Conservation (phyloP, 2,888 invertebrate species). For the Lymantria dispar region DNA sequence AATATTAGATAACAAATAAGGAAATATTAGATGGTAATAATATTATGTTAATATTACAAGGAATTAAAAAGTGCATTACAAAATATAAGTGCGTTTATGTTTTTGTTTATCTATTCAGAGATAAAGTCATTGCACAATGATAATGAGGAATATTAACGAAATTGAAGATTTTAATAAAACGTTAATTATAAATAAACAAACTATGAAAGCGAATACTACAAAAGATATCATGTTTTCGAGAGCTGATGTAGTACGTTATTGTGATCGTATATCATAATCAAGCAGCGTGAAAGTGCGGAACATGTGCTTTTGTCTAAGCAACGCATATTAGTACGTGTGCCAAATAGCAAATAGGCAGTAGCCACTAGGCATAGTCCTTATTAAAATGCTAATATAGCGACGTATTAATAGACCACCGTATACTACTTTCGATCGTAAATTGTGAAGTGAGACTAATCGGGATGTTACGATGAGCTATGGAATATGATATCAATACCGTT, state of each 20-base stretch:
- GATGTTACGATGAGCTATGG: constrained; percentile 40
- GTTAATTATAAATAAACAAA: constrained; percentile 2
- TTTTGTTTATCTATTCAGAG: no score
- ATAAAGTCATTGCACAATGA: no score
- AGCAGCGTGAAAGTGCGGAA: constrained; percentile 68
- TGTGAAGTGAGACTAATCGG: constrained; percentile 39
- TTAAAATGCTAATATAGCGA: constrained; percentile 42
- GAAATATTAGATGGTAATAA: no score
- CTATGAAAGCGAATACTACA: constrained; percentile 33
- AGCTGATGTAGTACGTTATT: constrained; percentile 60
- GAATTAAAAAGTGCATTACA: no score
- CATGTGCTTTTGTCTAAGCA: constrained; percentile 69
- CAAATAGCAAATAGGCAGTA: constrained; percentile 62
- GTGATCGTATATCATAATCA: constrained; percentile 63
- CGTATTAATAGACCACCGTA: constrained; percentile 43
- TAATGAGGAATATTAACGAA: no score
- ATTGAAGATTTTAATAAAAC: no score
- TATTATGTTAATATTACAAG: no score
- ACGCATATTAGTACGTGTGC: constrained; percentile 62
- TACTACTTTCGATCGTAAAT: constrained; percentile 65
- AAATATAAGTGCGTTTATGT: no score
- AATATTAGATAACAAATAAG: no score
- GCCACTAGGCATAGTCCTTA: constrained; percentile 44
- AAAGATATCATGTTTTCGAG: constrained; percentile 44
- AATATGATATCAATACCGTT: constrained; percentile 67